phyloP scores from a whole-genome alignment of 1,140 invertebrate species.

The Brachionus plicatilis region DNA sequence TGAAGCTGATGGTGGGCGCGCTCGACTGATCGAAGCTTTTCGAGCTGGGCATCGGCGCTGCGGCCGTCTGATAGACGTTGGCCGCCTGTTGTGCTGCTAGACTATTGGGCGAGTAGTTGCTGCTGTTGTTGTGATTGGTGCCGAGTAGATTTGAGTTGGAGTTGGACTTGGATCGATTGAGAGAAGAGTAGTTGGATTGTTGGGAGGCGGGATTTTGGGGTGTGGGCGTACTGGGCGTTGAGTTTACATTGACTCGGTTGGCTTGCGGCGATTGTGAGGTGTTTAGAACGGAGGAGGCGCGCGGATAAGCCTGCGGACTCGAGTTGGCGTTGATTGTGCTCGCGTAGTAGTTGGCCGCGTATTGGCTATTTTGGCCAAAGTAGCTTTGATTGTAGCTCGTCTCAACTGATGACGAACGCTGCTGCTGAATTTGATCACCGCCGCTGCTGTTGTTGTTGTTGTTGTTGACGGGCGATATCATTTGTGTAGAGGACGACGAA shows the following conservation, averaged over 20 bases:
- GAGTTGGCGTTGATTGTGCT: not conserved
- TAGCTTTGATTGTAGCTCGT: not conserved
- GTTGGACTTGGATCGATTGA: conserved; percentile 3
- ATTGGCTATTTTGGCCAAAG: not conserved
- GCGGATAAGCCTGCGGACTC: not conserved
- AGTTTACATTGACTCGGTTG: not conserved
- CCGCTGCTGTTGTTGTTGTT: not conserved
- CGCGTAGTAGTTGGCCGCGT: not conserved
- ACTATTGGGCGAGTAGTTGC: not conserved
- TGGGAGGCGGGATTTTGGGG: not conserved
- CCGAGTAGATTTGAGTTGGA: not conserved
- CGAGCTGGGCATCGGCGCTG: not conserved
- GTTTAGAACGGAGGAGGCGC: not conserved
- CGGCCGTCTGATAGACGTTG: too few relatives aligned
- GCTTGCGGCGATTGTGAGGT: not conserved
- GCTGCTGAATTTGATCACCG: not conserved
- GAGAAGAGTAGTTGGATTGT: not conserved
- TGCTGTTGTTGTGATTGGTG: too few relatives aligned
- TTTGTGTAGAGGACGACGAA: conserved; percentile 33
- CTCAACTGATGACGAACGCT: not conserved
- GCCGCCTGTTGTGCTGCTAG: not conserved
- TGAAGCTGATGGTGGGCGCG: not conserved
- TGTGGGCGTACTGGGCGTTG: not conserved
- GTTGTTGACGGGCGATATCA: conserved; percentile 5
- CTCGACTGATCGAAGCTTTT: conserved; percentile 7